Percentiles rank a stretch among this genome's conserved stretches.
Evolutionary conservation across 1,140 invertebrate species (phyloP).

Genomic region (Carposina sasakii): DNA sequence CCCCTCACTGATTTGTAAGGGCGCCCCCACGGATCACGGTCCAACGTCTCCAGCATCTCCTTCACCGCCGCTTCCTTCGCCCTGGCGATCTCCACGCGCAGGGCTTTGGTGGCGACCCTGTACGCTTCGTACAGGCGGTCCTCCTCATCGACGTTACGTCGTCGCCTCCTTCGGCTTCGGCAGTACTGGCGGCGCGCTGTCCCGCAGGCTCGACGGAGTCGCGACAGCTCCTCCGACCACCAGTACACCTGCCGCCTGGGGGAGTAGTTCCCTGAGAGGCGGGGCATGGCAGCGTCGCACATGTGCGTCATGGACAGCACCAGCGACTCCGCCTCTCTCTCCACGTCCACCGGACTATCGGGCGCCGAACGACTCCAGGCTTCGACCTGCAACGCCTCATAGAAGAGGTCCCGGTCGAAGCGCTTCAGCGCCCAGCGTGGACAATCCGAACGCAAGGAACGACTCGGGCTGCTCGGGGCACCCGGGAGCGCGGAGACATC

Average conservation of each 20-base stretch:
- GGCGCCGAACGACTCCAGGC: neutral
- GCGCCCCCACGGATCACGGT: neutral
- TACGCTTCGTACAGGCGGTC: neutral
- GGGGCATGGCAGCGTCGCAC: slow-evolving; percentile 6
- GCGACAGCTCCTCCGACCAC: slow-evolving; percentile 4
- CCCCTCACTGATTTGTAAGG: neutral
- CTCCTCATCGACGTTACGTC: neutral
- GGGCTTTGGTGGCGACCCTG: neutral
- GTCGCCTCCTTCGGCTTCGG: neutral
- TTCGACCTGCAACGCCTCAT: neutral
- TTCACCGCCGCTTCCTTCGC: neutral
- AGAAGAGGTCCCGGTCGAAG: neutral
- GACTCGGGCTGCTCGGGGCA: too few species aligned
- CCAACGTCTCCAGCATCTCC: neutral
- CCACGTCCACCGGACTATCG: neutral
- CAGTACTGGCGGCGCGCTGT: neutral
- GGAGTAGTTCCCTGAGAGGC: neutral
- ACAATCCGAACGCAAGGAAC: neutral
- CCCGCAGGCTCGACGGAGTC: neutral
- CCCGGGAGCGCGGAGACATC: neutral
- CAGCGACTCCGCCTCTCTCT: neutral
- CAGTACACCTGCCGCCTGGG: neutral
- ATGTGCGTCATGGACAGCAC: neutral
- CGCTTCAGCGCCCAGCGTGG: neutral
- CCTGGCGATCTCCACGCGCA: neutral